Base-by-base conservation (phyloP, 2,797 vertebrate species). In the Mallotus villosus region DNA sequence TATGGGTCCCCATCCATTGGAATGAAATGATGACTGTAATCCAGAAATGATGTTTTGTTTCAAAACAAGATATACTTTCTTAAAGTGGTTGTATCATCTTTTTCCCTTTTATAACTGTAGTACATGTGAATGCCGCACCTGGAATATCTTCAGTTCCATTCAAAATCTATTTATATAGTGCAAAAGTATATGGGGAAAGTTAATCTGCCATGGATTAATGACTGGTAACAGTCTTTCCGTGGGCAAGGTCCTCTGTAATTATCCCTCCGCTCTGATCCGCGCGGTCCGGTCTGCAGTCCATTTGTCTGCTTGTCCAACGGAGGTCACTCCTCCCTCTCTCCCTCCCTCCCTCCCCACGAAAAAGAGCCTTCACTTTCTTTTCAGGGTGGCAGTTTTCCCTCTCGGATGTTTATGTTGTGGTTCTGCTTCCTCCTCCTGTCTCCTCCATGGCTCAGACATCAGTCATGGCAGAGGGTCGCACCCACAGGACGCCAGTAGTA, bases 391-490 rank as follows among this genome's bases (percentile, higher is more conserved):
- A 29, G 88, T 93, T 90, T 92, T 93, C 92, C 84, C 81, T 88
- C 88, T 91, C 89, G 93, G 93, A 94, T 94, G 90, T 92, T 94
- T 94, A 88, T 92, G 86, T 93, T 91, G 85, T 77, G 29, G 11
- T 74, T 66, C 29, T 9, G 27, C 21, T 16, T 24, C n/a, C 22
- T 22, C 53, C 65, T 29, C 21, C 5, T 32, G 5, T 34, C 32
- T 64, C 60, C 63, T n/a, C 27, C 59, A 81, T 82, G 85, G 83
- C 83, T 85, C 75, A 12, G 68, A 80, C 76, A 75, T n/a, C 74
- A 49, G 83, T 75, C 86, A 82, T 87, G 84, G 81, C 76, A 78
- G 84, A 78, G 84, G 78, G 76, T 77, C 65, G 67, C 79, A 75
- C 81, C 81, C 84, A 80, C 86, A 87, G 81, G 90, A 84, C 82